Evolutionary conservation across 2,797 vertebrate species (phyloP), one percentile per base, ranked within the genome.

Genomic region (Notolabrus celidotus): DNA sequence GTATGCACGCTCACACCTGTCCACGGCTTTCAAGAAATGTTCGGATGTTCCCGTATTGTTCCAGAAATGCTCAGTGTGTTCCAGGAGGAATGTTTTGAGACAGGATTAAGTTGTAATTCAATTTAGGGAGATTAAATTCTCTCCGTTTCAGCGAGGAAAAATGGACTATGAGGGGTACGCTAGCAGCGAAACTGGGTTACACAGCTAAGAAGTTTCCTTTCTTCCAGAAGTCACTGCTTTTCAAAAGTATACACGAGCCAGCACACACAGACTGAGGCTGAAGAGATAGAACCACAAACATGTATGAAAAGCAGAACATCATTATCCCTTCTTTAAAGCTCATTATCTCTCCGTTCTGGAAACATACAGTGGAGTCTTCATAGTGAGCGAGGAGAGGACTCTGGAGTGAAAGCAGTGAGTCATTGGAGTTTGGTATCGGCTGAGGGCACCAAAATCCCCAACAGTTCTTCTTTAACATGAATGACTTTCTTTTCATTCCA

Each of bases 31-130:
- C 14, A 10, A 27, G 23, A 31, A 57, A 64, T 1, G 2, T 11
- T 4, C 19, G 29, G 17, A 33, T 10, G 42, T 50, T 47, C 23
- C 10, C 14, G 22, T 47, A 20, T 71, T 65, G 53, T 66, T 43
- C 5, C 38, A 16, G 20, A 67, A 61, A 22, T 5, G 2, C 29
- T 27, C 2, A 56, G 19, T 41, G 38, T 42, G n/a, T 62, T 65
- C 72, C 51, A 25, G 54, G 50, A 31, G 22, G 36, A 71, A 57
- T n/a, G 50, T 27, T 12, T 50, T 38, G 49, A 51, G 59, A 52
- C 47, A 17, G 72, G 80, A 83, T 83, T 83, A 85, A 64, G 50
- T 77, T 74, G 75, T 81, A 82, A 83, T 85, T 83, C 57, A 83
- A 73, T 82, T 82, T 62, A 23, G 52, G 55, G 43, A 70, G 85